Conservation (phyloP, 2,797 vertebrate genomes). For the Catamblyrhynchus diadema region DNA sequence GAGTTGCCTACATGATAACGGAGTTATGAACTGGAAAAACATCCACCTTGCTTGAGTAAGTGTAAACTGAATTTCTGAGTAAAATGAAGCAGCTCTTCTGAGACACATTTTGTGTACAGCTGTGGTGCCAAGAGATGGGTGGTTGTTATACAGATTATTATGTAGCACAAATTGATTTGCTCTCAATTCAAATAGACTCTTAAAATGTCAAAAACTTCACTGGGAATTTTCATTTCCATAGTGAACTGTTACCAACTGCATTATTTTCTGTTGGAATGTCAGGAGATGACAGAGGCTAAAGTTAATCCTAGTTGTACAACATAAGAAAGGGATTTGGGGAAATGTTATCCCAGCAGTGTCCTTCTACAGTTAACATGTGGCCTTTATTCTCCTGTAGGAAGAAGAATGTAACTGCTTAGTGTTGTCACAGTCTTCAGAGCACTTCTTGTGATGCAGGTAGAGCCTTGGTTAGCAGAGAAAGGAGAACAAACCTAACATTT, state of each 20-base stretch:
- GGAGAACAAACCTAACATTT: not conserved
- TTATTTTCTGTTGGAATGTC: not conserved
- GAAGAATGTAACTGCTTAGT: not conserved
- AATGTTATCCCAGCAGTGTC: not conserved
- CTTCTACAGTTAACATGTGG: not conserved
- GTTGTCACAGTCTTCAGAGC: not conserved
- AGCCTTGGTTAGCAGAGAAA: not conserved
- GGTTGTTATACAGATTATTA: not conserved
- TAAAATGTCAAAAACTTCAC: not conserved
- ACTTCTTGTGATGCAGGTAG: not conserved
- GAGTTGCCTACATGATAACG: not conserved
- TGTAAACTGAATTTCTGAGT: not conserved
- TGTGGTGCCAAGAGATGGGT: not conserved
- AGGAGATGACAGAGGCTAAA: not conserved
- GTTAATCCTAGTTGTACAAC: not conserved
- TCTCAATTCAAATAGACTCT: not conserved
- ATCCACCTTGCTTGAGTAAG: not conserved
- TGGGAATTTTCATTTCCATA: not conserved
- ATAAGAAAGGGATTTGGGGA: not conserved
- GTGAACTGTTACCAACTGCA: not conserved
- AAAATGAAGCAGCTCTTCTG: not conserved
- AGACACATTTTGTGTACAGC: not conserved
- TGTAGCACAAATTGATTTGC: not conserved
- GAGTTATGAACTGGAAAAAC: not conserved
- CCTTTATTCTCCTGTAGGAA: constrained; percentile 6